phyloP scores from a whole-genome alignment of 1,140 invertebrate species.

The Ceratina calcarata region DNA sequence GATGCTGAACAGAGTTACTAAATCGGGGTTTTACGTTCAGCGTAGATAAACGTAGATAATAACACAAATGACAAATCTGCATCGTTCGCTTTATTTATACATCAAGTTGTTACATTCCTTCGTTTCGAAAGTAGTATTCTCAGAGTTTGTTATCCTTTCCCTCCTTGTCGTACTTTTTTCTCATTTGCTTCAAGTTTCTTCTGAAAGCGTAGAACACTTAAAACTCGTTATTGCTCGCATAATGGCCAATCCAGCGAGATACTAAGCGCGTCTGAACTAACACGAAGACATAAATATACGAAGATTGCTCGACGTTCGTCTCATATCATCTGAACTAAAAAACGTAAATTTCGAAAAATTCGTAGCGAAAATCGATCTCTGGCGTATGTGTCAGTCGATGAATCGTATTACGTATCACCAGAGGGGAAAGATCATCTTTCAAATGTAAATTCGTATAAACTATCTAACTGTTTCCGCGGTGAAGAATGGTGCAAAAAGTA shows the following conservation, averaged over 20 bases:
- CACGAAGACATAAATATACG: constrained; percentile 49
- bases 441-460: constrained; percentile 47
- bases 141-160: constrained; percentile 30
- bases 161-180: background rate
- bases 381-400: constrained; percentile 20
- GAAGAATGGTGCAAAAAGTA: constrained; percentile 50
- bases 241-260: constrained; percentile 32
- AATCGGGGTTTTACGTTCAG: background rate
- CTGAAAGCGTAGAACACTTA: constrained; percentile 58
- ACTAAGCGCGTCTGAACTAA: constrained; percentile 47
- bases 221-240: constrained; percentile 46
- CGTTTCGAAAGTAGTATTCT: constrained; percentile 53
- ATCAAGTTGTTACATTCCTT: constrained; percentile 60
- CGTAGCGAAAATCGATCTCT: constrained; percentile 5
- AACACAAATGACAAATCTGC: constrained; percentile 35
- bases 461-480: constrained; percentile 43
- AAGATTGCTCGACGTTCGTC: constrained; percentile 41
- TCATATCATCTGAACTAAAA: constrained; percentile 26
- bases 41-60: background rate
- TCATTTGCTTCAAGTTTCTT: constrained; percentile 9
- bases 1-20: background rate
- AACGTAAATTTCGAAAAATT: constrained; percentile 40
- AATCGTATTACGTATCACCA: constrained; percentile 13
- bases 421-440: constrained; percentile 21
- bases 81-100: constrained; percentile 66